phyloP scores from a whole-genome alignment of 53 echinoderm and acorn worm species.

The Paracentrotus lividus region DNA sequence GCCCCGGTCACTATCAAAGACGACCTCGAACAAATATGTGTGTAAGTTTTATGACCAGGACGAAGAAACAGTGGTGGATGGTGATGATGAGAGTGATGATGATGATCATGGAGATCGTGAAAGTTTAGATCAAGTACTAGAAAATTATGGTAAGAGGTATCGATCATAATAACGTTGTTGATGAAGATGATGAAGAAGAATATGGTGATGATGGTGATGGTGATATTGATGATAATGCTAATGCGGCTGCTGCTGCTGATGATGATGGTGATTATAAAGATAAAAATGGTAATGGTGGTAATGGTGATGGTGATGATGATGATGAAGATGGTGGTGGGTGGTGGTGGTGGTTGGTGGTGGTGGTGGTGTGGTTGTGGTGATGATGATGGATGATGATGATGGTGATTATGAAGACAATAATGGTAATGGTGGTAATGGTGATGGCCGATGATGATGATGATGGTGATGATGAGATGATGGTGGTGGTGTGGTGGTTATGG shows the following conservation, averaged over 20 bases:
- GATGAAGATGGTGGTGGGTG: neutral
- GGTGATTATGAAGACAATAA: neutral
- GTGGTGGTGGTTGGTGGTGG: neutral
- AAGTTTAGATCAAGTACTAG: neutral
- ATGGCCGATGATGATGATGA: neutral
- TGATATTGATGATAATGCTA: neutral
- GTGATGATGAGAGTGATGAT: neutral
- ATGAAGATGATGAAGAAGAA: neutral
- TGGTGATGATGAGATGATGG: neutral
- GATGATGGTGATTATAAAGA: neutral
- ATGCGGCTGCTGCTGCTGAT: neutral
- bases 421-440: neutral
- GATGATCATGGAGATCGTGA: neutral
- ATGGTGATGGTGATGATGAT: neutral
- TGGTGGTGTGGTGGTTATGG: too few species aligned
- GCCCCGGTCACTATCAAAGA: conserved; percentile 57
- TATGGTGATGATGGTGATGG: neutral
- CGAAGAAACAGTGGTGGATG: neutral
- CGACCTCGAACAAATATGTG: conserved; percentile 64
- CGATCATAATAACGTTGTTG: neutral
- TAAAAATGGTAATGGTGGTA: neutral
- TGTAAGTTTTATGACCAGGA: neutral
- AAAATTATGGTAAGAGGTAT: neutral
- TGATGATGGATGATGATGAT: neutral
- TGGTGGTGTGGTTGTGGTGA: neutral